Base-by-base conservation (phyloP, 2,888 invertebrate species). In the Eilema depressum region DNA sequence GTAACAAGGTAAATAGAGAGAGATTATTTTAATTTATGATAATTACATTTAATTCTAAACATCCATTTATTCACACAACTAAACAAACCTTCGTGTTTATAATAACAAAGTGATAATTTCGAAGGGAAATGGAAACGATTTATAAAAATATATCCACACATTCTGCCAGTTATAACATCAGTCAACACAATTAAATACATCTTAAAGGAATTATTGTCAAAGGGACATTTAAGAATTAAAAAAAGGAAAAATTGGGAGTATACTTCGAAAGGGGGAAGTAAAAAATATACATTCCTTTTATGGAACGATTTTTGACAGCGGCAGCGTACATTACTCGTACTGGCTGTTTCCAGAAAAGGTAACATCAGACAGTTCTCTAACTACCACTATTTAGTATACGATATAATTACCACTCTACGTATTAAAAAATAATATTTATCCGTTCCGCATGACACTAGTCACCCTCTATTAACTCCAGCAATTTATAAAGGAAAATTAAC, bases 401-500 rank as follows among this genome's bases (percentile, higher is more conserved):
- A 69, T 57, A 72, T 67, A 73, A 77, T 77, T 71, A 73, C 26
- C 25, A 23, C 57, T 56, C n/a, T 63, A 68, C 23, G 70, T 63
- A 77, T 74, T 73, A 82, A 82, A 77, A 69, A 70, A 61, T 56
- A n/a, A 57, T 66, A 56, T 74, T 79, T 80, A 80, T 79, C 57
- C 25, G 25, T 65, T 14, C 28, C 28, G 56, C 4, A 65, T 47
- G 68, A 70, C 69, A 71, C 63, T 63, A 69, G 72, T 73, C 75
- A 69, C 56, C 66, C 70, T 71, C 75, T 75, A 77, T 75, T 75
- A 79, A 70, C 60, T 64, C 25, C 64, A 68, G 63, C 59, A 26
- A n/a, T 41, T 20, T 63, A 74, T 71, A 60, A 41, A 65, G 17
- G 56, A 60, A 53, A 72, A 76, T 81, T 81, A 77, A 82, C 53